A percentile compares a stretch with the other conserved stretches of the same genome.
phyloP scores from a whole-genome alignment of 1,140 invertebrate species.

The Paraescarpia echinospica region DNA sequence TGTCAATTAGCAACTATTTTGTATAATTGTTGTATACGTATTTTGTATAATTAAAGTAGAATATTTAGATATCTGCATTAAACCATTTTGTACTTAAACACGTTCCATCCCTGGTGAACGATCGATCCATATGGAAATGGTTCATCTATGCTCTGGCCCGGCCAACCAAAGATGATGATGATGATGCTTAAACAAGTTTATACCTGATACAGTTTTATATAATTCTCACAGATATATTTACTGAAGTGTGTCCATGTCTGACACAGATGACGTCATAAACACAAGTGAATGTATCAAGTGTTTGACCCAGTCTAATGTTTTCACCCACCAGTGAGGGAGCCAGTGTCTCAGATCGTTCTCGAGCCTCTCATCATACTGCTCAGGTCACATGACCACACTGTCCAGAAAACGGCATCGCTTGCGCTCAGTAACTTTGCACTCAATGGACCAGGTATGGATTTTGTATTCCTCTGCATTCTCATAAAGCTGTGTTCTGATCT shows the following conservation, averaged over 20 bases:
- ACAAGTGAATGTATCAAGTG: too few relatives aligned
- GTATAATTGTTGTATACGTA: neutral
- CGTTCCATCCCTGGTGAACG: too few relatives aligned
- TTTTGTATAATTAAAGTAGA: too few relatives aligned
- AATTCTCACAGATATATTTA: neutral
- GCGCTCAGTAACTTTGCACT: conserved; percentile 46
- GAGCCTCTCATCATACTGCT: conserved; percentile 41
- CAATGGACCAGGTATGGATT: conserved; percentile 32
- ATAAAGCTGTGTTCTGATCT: conserved; percentile 3
- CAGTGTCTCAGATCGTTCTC: conserved; percentile 28
- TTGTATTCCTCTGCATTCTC: neutral
- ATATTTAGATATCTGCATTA: too few relatives aligned
- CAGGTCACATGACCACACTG: conserved; percentile 34
- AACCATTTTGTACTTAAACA: too few relatives aligned
- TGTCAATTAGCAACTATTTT: neutral
- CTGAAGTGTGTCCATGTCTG: neutral
- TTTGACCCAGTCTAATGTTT: neutral
- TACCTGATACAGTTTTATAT: neutral
- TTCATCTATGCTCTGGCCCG: too few relatives aligned
- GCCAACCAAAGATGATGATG: too few relatives aligned
- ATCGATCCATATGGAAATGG: too few relatives aligned
- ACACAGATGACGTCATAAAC: too few relatives aligned
- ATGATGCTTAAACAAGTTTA: too few relatives aligned
- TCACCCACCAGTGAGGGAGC: conserved; percentile 34
- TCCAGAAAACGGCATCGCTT: conserved; percentile 40